Conservation (phyloP, 2,888 invertebrate genomes). For the Caenorhabditis doughertyi region DNA sequence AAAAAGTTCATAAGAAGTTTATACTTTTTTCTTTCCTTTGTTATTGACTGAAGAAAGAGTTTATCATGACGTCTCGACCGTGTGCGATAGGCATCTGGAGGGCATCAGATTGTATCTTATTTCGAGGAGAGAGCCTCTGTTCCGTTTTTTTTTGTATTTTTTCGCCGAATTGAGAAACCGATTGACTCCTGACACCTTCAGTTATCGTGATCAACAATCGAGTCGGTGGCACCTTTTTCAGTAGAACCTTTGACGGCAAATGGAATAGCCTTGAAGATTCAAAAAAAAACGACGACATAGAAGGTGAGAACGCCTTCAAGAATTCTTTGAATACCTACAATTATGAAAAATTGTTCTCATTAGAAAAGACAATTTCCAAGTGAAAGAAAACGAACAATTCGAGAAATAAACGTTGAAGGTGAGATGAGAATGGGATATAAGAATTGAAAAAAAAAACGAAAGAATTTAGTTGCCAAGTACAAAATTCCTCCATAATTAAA, state of each 20-base stretch:
- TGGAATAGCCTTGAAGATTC: constrained; percentile 53
- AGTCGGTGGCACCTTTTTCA: constrained; percentile 39
- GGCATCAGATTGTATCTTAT: constrained; percentile 25
- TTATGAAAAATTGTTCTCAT: constrained; percentile 53
- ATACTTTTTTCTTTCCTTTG: constrained; percentile 6
- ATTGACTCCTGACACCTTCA: constrained; percentile 40
- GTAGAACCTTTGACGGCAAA: constrained; percentile 26
- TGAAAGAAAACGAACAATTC: not conserved
- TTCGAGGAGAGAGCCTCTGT: constrained; percentile 27
- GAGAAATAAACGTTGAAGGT: too few relatives aligned
- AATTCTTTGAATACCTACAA: constrained; percentile 58
- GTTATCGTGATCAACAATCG: constrained; percentile 57
- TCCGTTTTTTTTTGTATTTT: constrained; percentile 24
- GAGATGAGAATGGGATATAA: not conserved
- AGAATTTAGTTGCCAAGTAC: constrained; percentile 6
- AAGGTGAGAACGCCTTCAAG: constrained; percentile 40
- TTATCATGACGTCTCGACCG: constrained; percentile 32
- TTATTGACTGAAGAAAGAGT: constrained; percentile 18
- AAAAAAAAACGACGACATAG: constrained; percentile 14
- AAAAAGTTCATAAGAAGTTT: not conserved
- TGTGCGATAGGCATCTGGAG: constrained; percentile 45
- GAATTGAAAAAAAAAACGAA: not conserved
- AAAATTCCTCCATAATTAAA: not conserved
- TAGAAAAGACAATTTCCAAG: constrained; percentile 25
- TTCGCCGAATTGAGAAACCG: constrained; percentile 38